Base-by-base conservation (phyloP, 1,140 invertebrate genomes). In the Trachelipus rathkii region DNA sequence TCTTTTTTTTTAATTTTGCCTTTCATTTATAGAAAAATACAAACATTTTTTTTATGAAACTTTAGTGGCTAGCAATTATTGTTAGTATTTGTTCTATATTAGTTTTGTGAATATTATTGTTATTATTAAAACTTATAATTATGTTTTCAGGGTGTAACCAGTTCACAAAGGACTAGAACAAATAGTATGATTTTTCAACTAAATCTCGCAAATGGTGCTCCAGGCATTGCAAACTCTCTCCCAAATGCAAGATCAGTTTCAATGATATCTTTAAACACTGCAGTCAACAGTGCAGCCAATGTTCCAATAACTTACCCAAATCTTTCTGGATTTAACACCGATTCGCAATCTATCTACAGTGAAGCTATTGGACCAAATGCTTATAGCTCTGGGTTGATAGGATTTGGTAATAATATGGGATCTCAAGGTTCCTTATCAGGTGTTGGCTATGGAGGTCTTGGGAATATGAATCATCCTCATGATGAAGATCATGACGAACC, bases 161-260 rank as follows among this genome's bases (percentile, higher is more conserved):
- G 21, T 24, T 33, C 45, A 11, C 50, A 23, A 66, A 76, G 77
- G 19, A 19, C 50, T 0, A 77, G 77, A 21, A 75, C 72, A 15
- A 78, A 81, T 70, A 81, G 80, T 73, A 81, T 81, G 80, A 77
- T 81, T 19, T 46, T 81, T 11, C 80, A 81, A 50, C 73, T 81
- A 43, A 81, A 81, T 71, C 77, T 81, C 6, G 60, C 53, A 43
- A 66, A 68, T 24, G 46, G 33, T 44, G 13, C 60, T 45, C 19
- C 46, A 10, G 68, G 73, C 15, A 43, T 33, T 21, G 19, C 75
- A 45, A 60, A 60, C 8, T 50, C 46, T 44, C 71, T 66, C 11
- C 46, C 70, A 33, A 45, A 13, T 43, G 71, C 69, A 6, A 72
- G 80, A 33, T 81, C 80, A 9, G 77, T 81, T 9, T 81, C 80